These are phyloP conservation scores for Scleropages formosus DNA, from an alignment of 2,797 vertebrate species.

Conservation along the genomic window DNA sequence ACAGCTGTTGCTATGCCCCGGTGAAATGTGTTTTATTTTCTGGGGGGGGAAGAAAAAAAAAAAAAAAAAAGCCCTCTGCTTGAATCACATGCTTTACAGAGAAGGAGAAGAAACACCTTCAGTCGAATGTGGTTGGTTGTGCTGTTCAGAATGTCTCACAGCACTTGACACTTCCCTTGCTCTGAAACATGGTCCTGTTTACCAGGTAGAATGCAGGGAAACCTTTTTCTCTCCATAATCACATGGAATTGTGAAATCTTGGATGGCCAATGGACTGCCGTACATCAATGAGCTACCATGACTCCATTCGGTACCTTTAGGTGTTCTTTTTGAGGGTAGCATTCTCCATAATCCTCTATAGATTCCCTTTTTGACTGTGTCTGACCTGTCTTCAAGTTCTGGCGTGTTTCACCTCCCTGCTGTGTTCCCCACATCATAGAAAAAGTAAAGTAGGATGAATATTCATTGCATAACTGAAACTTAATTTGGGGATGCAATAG, in stretches of 20 bases:
- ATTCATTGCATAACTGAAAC: no score
- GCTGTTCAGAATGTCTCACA: not conserved
- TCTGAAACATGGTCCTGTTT: not conserved
- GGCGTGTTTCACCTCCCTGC: not conserved
- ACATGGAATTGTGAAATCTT: not conserved
- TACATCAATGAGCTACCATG: no score
- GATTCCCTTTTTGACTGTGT: not conserved
- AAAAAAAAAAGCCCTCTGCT: constrained; percentile 10
- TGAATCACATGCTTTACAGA: not conserved
- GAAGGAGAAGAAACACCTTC: not conserved
- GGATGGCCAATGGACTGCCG: no score
- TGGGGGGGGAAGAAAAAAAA: no score
- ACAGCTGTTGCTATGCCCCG: not conserved
- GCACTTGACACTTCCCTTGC: not conserved
- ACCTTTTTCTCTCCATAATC: not conserved
- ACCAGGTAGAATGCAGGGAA: not conserved
- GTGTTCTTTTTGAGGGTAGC: not conserved
- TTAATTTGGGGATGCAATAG: no score
- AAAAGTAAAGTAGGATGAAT: no score
- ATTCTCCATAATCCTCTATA: not conserved
- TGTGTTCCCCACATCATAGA: no score
- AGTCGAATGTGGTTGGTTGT: not conserved
- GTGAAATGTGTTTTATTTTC: constrained; percentile 4
- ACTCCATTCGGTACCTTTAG: not conserved
- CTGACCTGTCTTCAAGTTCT: not conserved